Evolutionary conservation across 2,797 vertebrate genomes (phyloP).

Genomic region (Pogonophryne albipinna): DNA sequence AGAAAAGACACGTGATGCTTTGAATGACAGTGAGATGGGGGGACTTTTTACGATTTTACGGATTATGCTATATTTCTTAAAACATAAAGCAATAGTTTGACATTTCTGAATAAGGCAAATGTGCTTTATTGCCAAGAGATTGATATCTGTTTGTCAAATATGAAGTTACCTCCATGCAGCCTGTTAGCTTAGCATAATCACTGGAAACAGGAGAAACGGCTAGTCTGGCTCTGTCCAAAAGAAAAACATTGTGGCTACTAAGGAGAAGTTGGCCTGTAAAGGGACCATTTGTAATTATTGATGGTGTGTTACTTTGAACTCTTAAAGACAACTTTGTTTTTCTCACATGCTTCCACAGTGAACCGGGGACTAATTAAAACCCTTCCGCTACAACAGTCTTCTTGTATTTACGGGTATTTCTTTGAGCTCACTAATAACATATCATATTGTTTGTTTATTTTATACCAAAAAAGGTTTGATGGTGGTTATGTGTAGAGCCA

Average conservation of each 20-base stretch:
- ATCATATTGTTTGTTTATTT: not conserved
- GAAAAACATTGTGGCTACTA: not conserved
- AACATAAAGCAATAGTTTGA: not conserved
- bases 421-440: not conserved
- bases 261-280: too few relatives aligned
- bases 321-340: too few relatives aligned
- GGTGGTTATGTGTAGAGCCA: not conserved
- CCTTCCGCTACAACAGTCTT: too few relatives aligned
- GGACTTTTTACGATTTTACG: not conserved
- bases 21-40: conserved; percentile 22
- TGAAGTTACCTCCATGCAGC: conserved; percentile 5
- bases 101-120: not conserved
- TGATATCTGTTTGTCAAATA: not conserved
- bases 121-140: not conserved
- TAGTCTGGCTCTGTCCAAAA: not conserved
- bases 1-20: conserved; percentile 16
- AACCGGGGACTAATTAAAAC: too few relatives aligned
- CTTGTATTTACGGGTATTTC: too few relatives aligned
- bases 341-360: too few relatives aligned
- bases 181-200: conserved; percentile 1
- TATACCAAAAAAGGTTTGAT: not conserved
- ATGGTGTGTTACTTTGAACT: too few relatives aligned
- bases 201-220: not conserved
- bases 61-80: conserved; percentile 8
- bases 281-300: too few relatives aligned